These are phyloP conservation scores for Silurus glanis DNA, from an alignment of 2,113 vertebrate genomes.

Conservation along the genomic window DNA sequence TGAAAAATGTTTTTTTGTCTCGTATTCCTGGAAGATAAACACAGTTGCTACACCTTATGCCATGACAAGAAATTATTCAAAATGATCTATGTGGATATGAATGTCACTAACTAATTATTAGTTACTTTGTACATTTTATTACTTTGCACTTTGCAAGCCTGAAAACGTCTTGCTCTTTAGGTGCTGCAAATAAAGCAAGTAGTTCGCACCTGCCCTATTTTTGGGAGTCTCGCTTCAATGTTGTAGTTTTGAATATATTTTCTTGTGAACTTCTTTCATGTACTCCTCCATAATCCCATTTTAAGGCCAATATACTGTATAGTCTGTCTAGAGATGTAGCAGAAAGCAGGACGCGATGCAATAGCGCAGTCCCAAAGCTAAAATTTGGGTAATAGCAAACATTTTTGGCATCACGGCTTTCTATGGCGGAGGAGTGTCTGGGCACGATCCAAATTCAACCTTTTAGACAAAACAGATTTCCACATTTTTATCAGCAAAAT, in stretches of 20 bases:
- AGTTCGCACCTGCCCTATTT: background rate
- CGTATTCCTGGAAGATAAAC: background rate
- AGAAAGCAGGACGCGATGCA: background rate
- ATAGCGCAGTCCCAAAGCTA: background rate
- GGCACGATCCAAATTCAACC: background rate
- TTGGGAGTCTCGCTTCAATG: background rate
- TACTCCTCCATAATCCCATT: background rate
- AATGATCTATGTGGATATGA: background rate
- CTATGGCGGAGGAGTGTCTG: background rate
- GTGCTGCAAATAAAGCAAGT: background rate
- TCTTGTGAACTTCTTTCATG: background rate
- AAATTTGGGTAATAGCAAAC: background rate
- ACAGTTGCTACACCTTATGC: background rate
- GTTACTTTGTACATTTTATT: background rate
- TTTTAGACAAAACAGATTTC: background rate
- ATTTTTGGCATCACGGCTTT: background rate
- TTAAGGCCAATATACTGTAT: background rate
- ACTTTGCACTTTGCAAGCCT: background rate
- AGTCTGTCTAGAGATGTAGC: background rate
- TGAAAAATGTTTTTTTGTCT: background rate
- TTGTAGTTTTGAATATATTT: background rate
- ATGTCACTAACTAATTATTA: background rate
- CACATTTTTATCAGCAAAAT: background rate
- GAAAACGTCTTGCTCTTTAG: background rate
- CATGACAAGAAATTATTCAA: background rate